These are phyloP conservation scores for Ruditapes philippinarum DNA, from an alignment of 1,140 invertebrate genomes.

Conservation along the genomic window DNA sequence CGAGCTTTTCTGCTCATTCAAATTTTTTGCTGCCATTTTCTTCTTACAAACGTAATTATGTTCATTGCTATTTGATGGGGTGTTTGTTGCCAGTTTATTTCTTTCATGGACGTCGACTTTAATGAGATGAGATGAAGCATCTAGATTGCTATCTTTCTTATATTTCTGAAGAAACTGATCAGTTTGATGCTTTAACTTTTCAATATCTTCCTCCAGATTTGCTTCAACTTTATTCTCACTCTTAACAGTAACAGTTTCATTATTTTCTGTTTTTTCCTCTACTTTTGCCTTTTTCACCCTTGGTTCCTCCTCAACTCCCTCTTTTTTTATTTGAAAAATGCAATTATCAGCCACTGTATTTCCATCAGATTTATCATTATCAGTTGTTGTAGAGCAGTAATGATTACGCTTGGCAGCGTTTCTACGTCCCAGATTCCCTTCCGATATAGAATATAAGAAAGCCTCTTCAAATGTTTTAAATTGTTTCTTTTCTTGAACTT, in stretches of 20 bases:
- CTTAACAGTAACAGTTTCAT: conserved; percentile 15
- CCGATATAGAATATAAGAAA: conserved; percentile 50
- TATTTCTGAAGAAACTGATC: conserved; percentile 45
- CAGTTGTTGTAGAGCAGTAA: neutral
- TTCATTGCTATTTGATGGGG: neutral
- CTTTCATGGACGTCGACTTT: neutral
- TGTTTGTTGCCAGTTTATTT: neutral
- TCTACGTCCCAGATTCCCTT: conserved; percentile 28
- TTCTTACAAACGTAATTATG: conserved; percentile 55
- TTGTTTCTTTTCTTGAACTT: conserved; percentile 49
- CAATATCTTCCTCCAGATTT: conserved; percentile 48
- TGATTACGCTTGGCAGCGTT: conserved; percentile 45
- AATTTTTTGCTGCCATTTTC: conserved; percentile 47
- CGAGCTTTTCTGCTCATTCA: conserved; percentile 3
- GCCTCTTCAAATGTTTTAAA: conserved; percentile 67
- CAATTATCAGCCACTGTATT: neutral
- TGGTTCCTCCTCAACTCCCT: neutral
- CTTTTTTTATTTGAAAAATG: neutral
- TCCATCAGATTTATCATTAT: neutral
- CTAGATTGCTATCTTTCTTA: conserved; percentile 17
- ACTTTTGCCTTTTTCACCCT: conserved; percentile 17
- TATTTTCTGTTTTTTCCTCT: conserved; percentile 29
- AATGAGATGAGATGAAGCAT: neutral
- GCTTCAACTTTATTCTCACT: neutral
- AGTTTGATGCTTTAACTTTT: conserved; percentile 58